Evolutionary conservation across 2,888 invertebrate species (phyloP).

Genomic region (Alcis repandata): DNA sequence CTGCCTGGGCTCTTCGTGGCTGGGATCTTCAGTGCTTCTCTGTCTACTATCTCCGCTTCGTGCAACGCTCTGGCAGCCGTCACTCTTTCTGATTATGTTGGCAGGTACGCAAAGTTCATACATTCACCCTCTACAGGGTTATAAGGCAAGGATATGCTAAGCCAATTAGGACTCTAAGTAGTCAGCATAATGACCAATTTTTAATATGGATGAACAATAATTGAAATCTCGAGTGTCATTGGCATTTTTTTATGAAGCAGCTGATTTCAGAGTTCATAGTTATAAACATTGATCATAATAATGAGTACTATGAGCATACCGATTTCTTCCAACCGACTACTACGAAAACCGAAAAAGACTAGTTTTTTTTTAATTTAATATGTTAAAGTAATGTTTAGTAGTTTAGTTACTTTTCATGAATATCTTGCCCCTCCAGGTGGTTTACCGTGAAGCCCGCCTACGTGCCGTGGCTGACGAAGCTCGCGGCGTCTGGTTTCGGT

Average conservation of each 20-base stretch:
- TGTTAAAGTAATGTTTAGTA: neutral
- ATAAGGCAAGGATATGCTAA: too few species aligned
- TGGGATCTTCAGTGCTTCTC: conserved; percentile 95
- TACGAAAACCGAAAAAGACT: too few species aligned
- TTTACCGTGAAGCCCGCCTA: conserved; percentile 63
- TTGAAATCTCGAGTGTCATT: too few species aligned
- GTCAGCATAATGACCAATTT: too few species aligned
- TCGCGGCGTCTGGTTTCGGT: conserved; percentile 91
- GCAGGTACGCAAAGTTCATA: conserved; percentile 63
- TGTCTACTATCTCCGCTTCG: conserved; percentile 96
- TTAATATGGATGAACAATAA: too few species aligned
- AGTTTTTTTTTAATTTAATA: too few species aligned
- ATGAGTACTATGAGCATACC: too few species aligned
- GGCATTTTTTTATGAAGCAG: too few species aligned
- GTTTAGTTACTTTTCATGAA: neutral
- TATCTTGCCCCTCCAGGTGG: conserved; percentile 61
- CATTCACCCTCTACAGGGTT: neutral
- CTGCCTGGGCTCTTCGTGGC: conserved; percentile 96
- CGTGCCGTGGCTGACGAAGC: conserved; percentile 87
- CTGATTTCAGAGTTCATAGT: too few species aligned
- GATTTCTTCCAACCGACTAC: too few species aligned
- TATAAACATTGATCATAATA: too few species aligned
- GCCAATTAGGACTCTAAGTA: too few species aligned
- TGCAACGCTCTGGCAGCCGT: conserved; percentile 96
- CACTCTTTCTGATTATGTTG: conserved; percentile 94